phyloP scores from a whole-genome alignment of 2,113 vertebrate genomes.

The Gymnocephalus cernua region DNA sequence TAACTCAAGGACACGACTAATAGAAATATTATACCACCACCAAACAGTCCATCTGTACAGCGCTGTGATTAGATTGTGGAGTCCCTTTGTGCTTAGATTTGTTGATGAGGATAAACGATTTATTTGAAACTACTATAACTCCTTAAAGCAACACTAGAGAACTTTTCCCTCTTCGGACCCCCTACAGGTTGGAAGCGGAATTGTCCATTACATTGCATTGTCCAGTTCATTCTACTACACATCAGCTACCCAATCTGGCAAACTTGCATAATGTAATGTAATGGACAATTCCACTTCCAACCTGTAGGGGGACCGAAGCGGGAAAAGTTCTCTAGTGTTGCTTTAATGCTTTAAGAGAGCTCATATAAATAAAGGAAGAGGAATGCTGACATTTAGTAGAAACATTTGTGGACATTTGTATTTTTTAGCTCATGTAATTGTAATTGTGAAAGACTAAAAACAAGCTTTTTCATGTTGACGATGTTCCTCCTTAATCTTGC shows the following conservation, averaged over 20 bases:
- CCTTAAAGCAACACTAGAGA: no score
- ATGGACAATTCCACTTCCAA: no score
- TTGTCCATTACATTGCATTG: no score
- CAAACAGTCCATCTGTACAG: not conserved
- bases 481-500: not conserved
- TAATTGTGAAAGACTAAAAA: not conserved
- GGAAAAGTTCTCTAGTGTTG: no score
- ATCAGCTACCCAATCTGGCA: no score
- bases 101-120: conserved; percentile 1
- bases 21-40: not conserved
- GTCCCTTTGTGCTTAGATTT: not conserved
- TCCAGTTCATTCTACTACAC: no score
- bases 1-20: not conserved
- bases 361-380: not conserved
- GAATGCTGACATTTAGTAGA: not conserved
- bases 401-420: not conserved
- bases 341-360: not conserved
- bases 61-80: not conserved
- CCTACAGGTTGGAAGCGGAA: no score
- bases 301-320: no score
- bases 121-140: conserved; percentile 1
- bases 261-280: no score
- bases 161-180: no score
- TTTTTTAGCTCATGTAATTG: not conserved
- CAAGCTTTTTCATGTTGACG: not conserved